A percentile compares a stretch with the other conserved stretches of the same genome.
Evolutionary conservation across 2,888 invertebrate species (phyloP).

Genomic region (Drosophila austrosaltans): DNA sequence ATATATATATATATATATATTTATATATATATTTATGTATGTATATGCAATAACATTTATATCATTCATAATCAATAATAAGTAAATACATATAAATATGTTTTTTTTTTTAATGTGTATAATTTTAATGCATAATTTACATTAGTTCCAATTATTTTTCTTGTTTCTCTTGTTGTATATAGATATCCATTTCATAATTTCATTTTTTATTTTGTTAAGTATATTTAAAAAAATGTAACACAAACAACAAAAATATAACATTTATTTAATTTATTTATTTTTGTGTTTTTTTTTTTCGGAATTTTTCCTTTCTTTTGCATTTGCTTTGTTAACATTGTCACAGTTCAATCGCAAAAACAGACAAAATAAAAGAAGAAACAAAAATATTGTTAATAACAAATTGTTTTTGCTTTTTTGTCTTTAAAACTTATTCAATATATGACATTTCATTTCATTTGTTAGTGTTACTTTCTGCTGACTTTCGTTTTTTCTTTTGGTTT

Average conservation of each 20-base stretch:
- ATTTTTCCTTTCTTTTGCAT: neutral
- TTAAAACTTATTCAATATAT: conserved; percentile 35
- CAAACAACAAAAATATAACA: conserved; percentile 10
- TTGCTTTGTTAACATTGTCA: conserved; percentile 20
- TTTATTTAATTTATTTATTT: neutral
- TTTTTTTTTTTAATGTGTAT: conserved; percentile 51
- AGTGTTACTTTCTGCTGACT: conserved; percentile 31
- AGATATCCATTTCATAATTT: conserved; percentile 9
- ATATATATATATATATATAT: conserved; percentile 10
- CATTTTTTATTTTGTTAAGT: conserved; percentile 6
- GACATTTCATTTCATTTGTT: conserved; percentile 17
- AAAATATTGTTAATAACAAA: neutral
- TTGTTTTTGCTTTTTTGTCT: conserved; percentile 31
- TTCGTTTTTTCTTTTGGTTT: conserved; percentile 33
- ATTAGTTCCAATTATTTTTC: conserved; percentile 7
- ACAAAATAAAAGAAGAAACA: neutral
- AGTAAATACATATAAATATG: conserved; percentile 73
- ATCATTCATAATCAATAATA: conserved; percentile 66
- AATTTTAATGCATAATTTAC: conserved; percentile 29
- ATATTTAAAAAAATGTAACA: neutral
- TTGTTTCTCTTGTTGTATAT: conserved; percentile 4
- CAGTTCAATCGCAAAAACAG: conserved; percentile 12
- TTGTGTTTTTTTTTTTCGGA: neutral
- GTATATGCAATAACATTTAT: conserved; percentile 77
- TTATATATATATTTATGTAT: conserved; percentile 43